phyloP scores from a whole-genome alignment of 2,888 invertebrate species.

The Ceriagrion tenellum region DNA sequence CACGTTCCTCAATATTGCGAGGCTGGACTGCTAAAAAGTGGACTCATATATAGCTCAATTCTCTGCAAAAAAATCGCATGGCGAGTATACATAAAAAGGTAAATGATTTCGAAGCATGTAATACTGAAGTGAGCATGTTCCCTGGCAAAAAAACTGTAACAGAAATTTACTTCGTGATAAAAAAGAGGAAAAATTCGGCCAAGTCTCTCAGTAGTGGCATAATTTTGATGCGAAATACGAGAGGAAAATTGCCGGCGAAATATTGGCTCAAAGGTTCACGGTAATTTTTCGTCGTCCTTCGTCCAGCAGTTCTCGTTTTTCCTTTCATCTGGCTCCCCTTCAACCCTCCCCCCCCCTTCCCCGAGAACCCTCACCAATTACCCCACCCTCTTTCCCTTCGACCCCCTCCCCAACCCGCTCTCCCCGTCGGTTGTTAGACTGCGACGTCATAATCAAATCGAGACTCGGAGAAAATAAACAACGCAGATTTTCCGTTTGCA shows the following conservation, averaged over 20 bases:
- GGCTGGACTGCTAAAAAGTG: too few relatives aligned
- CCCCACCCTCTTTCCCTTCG: too few relatives aligned
- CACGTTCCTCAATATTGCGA: too few relatives aligned
- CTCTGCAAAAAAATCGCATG: not conserved
- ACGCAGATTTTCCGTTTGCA: not conserved
- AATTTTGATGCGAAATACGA: constrained; percentile 3
- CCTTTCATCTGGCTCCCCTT: constrained; percentile 4
- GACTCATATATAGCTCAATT: not conserved
- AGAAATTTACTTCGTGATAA: not conserved
- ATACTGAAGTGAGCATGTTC: not conserved
- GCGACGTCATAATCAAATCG: not conserved
- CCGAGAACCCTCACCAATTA: not conserved
- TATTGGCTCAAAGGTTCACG: not conserved
- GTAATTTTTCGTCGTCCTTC: not conserved
- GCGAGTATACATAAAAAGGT: not conserved
- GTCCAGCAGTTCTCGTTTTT: not conserved
- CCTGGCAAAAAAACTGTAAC: not conserved
- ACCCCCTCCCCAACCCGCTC: too few relatives aligned
- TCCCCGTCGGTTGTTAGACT: not conserved
- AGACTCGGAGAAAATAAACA: not conserved
- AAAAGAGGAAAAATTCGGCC: not conserved
- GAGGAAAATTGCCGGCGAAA: not conserved
- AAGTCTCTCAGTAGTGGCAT: not conserved
- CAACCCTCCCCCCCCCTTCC: not conserved
- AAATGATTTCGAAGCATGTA: not conserved